A percentile compares a stretch with the other conserved stretches of the same genome.
These are phyloP conservation scores for Acrocephalus arundinaceus DNA, from an alignment of 2,113 vertebrate species.

Conservation along the genomic window DNA sequence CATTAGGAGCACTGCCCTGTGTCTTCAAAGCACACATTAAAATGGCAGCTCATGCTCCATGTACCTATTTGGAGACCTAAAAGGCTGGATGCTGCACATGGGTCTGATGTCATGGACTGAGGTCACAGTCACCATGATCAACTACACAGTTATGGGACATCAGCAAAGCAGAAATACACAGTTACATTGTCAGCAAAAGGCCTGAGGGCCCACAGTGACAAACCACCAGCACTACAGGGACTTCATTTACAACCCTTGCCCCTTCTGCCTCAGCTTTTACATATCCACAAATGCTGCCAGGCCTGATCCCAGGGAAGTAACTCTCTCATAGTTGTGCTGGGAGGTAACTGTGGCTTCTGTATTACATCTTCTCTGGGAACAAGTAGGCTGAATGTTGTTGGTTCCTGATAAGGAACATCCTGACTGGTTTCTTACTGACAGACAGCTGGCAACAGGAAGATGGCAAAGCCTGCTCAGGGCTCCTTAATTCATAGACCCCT, in stretches of 20 bases:
- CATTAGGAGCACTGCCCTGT: background rate
- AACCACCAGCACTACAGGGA: background rate
- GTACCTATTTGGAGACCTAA: background rate
- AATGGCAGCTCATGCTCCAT: background rate
- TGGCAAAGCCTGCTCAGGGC: background rate
- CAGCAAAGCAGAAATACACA: background rate
- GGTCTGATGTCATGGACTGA: background rate
- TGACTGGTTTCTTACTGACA: background rate
- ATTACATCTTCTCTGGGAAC: background rate
- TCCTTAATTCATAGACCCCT: background rate
- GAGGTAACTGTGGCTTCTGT: background rate
- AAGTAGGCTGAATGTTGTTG: background rate
- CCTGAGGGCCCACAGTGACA: background rate
- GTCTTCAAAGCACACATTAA: background rate
- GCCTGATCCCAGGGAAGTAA: background rate
- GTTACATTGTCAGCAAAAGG: fast-evolving
- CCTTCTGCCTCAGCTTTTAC: background rate
- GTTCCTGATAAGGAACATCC: background rate
- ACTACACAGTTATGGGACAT: background rate
- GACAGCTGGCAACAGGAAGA: background rate
- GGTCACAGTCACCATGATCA: background rate
- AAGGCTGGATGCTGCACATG: background rate
- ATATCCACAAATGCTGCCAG: background rate
- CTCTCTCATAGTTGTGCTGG: background rate
- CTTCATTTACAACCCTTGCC: background rate